These are phyloP conservation scores for Centroberyx gerrardi DNA, from an alignment of 2,797 vertebrate species.

Conservation along the genomic window DNA sequence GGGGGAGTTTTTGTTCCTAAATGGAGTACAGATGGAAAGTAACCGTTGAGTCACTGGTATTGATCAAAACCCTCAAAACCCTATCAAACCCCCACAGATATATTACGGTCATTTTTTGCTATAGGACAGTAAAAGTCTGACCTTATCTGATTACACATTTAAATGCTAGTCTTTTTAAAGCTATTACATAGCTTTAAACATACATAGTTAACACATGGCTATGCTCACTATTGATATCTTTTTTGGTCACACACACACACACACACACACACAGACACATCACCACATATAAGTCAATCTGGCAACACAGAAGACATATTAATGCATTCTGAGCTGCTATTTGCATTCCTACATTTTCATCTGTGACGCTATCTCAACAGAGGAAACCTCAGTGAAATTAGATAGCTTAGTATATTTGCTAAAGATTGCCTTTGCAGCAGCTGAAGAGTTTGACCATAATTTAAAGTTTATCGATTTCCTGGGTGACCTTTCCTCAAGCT, in stretches of 20 bases:
- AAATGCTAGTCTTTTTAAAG: too few species aligned
- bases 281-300: background rate
- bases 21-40: slow-evolving; percentile 27
- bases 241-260: background rate
- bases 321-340: too few species aligned
- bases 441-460: slow-evolving; percentile 39
- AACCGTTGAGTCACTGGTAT: slow-evolving; percentile 8
- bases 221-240: too few species aligned
- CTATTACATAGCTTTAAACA: too few species aligned
- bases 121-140: too few species aligned
- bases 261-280: background rate
- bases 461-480: slow-evolving; percentile 64
- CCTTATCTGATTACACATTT: too few species aligned
- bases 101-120: too few species aligned
- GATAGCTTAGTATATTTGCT: slow-evolving; percentile 21
- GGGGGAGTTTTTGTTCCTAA: background rate
- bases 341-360: slow-evolving; percentile 1
- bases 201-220: too few species aligned
- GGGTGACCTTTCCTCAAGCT: slow-evolving; percentile 55
- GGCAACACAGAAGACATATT: background rate
- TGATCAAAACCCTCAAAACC: background rate
- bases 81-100: background rate
- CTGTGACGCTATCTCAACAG: slow-evolving; percentile 11
- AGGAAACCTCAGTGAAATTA: slow-evolving; percentile 21
- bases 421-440: slow-evolving; percentile 13